Evolutionary conservation across 2,797 vertebrate species (phyloP).

Genomic region (Anguilla pacifica): DNA sequence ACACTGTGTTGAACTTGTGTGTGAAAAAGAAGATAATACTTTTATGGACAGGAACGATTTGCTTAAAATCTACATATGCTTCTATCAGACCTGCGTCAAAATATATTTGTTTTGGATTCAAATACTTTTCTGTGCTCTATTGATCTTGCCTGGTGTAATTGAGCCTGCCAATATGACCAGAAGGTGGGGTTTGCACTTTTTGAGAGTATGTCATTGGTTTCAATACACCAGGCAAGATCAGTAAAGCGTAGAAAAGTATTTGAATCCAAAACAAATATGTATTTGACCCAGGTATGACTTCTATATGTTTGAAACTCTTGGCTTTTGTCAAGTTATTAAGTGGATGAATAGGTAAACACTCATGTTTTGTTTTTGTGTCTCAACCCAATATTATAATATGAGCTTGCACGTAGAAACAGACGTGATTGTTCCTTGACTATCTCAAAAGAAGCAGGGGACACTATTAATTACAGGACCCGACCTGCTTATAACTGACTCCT

Average conservation of each 20-base stretch:
- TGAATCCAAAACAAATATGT: too few species aligned
- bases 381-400: slow-evolving; percentile 43
- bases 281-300: background rate
- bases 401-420: background rate
- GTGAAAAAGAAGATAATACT: background rate
- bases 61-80: background rate
- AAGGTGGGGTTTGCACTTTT: too few species aligned
- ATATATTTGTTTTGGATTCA: too few species aligned
- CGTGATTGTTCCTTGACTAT: slow-evolving; percentile 39
- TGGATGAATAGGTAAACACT: slow-evolving; percentile 35
- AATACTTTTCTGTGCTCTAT: too few species aligned
- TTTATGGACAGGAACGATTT: background rate
- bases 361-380: slow-evolving; percentile 24
- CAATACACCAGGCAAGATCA: too few species aligned
- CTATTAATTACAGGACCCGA: slow-evolving; percentile 47
- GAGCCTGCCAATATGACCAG: too few species aligned
- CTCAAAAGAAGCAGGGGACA: slow-evolving; percentile 39
- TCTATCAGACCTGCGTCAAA: too few species aligned
- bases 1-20: background rate
- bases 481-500: slow-evolving; percentile 33
- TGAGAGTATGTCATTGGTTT: too few species aligned
- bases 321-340: slow-evolving; percentile 39
- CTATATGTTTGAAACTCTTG: slow-evolving; percentile 17
- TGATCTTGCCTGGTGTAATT: too few species aligned
- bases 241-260: too few species aligned